Base-by-base conservation (phyloP, 2,113 vertebrate genomes). In the Sorex araneus region DNA sequence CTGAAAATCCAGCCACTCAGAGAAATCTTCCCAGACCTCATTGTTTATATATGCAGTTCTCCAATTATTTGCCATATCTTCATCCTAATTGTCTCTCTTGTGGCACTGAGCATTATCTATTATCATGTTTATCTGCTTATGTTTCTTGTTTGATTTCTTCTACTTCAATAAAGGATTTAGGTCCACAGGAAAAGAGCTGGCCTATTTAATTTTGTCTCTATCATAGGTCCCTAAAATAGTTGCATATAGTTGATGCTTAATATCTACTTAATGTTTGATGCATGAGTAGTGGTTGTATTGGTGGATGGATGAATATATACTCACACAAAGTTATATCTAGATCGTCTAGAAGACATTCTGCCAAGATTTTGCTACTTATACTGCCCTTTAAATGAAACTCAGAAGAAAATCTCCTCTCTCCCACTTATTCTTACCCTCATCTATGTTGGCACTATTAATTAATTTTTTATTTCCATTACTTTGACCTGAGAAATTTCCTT, bases 131-230 rank as follows among this genome's bases (percentile, higher is more conserved):
- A 16, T 28, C 43, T 73, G 63, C 34, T 83, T 64, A 73, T 3
- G 3, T 91, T 25, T 47, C 84, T 84, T 63, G 36, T 19, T 73
- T 89, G 73, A 60, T 79, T 18, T 90, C 10, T n/a, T 82, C 27
- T 43, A 54, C 54, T 85, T 84, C 92, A 76, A 82, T 85, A 1
- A 47, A 89, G 60, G 43, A 70, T 21, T 13, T 28, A 79, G 57
- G 2, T 10, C 60, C 34, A 27, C 54, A 84, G 63, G 30, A 91
- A 91, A 92, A 30, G 40, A 76, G 84, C 8, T 84, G 15, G 10
- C 47, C 34, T 86, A 23, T 43, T 66, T 86, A 78, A 79, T 71
- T 50, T 63, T 34, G 19, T 25, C 30, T 93, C 13, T 27, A 57
- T 57, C 40, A 16, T 86, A 23, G 82, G 23, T 18, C 30, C 71